phyloP scores from a whole-genome alignment of 1,140 invertebrate genomes.

The Lucilia sericata region DNA sequence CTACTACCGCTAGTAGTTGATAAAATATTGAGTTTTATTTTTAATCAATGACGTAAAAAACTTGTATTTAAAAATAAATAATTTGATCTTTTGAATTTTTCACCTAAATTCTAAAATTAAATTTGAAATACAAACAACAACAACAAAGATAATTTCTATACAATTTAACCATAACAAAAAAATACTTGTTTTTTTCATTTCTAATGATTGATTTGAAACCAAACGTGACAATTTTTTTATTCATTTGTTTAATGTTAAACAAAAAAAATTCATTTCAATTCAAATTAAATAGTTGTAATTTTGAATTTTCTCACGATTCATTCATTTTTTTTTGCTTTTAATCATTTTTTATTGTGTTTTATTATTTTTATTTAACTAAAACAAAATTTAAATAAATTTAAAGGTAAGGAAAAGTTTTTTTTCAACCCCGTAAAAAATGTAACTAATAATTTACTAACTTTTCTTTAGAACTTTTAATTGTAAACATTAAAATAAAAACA shows the following conservation, averaged over 20 bases:
- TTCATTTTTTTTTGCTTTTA: neutral
- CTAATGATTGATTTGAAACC: slow-evolving; percentile 34
- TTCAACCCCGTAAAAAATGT: neutral
- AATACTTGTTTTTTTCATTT: neutral
- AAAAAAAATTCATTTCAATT: neutral
- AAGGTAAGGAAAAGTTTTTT: neutral
- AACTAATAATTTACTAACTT: neutral
- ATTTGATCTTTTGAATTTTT: slow-evolving; percentile 22
- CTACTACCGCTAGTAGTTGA: neutral
- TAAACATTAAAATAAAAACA: too few relatives aligned
- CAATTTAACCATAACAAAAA: neutral
- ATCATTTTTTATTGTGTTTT: neutral
- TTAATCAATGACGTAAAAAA: slow-evolving; percentile 37
- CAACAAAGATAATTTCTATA: neutral
- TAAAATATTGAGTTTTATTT: slow-evolving; percentile 21
- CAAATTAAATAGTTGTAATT: neutral
- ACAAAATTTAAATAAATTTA: neutral
- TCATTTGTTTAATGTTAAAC: neutral
- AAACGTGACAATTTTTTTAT: slow-evolving; percentile 38
- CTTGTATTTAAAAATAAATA: slow-evolving; percentile 20
- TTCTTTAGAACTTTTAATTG: too few relatives aligned
- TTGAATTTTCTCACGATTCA: slow-evolving; percentile 14
- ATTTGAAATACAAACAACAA: neutral
- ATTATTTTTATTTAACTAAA: neutral
- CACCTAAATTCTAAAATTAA: slow-evolving; percentile 41